Conservation (phyloP, 2,888 invertebrate genomes). For the Malacosoma neustria region DNA sequence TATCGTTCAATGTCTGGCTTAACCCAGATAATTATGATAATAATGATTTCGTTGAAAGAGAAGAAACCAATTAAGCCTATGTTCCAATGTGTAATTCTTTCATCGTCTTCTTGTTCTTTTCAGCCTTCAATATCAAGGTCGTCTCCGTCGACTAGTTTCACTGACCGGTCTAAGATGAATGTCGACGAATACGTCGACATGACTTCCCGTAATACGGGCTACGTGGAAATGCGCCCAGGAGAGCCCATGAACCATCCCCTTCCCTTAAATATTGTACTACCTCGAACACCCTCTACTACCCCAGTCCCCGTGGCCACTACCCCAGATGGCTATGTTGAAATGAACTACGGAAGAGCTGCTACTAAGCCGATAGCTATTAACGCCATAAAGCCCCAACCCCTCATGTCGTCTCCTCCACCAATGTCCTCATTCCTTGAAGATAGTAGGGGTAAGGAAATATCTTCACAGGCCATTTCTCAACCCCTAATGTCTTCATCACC, state of each 20-base stretch:
- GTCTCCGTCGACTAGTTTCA: constrained; percentile 34
- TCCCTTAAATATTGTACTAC: not conserved
- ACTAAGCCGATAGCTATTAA: constrained; percentile 80
- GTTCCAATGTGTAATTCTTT: too few species aligned
- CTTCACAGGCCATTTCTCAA: too few species aligned
- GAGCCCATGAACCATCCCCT: constrained; percentile 17
- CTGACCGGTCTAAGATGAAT: constrained; percentile 26
- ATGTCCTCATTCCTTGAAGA: too few species aligned
- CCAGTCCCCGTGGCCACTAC: constrained; percentile 15
- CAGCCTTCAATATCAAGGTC: constrained; percentile 36
- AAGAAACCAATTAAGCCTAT: too few species aligned
- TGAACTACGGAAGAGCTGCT: constrained; percentile 53
- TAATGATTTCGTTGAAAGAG: too few species aligned
- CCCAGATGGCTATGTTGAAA: constrained; percentile 70
- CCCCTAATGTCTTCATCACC: not conserved
- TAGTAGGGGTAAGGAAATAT: too few species aligned
- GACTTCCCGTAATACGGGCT: constrained; percentile 65
- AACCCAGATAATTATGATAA: too few species aligned
- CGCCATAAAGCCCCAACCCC: constrained; percentile 23
- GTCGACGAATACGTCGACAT: constrained; percentile 68
- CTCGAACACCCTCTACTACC: constrained; percentile 6
- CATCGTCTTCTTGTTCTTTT: too few species aligned
- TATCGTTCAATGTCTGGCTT: too few species aligned
- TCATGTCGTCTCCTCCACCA: constrained; percentile 22
- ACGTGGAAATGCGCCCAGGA: constrained; percentile 77